Conservation (phyloP, 2,113 vertebrate species). For the Seriola quinqueradiata region DNA sequence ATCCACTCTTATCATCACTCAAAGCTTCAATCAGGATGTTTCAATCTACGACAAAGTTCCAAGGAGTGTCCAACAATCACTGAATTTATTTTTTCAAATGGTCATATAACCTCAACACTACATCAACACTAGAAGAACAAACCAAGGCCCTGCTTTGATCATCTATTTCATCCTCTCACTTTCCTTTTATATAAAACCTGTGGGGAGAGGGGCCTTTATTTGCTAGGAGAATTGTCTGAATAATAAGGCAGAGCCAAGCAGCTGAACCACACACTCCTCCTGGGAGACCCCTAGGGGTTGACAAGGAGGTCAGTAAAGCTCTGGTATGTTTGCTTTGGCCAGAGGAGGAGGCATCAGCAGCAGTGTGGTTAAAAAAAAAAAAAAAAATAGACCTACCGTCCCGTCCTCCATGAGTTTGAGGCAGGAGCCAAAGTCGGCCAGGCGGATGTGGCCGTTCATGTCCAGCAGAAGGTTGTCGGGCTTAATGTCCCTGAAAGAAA, state of each 20-base stretch:
- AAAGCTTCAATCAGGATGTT: not conserved
- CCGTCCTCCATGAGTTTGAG: conserved; percentile 98
- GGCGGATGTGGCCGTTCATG: conserved; percentile 98
- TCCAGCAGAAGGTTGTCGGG: conserved; percentile 99
- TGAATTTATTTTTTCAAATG: conserved; percentile 20
- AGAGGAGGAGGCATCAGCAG: conserved; percentile 41
- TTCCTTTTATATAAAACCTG: conserved; percentile 42
- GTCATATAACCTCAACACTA: not conserved
- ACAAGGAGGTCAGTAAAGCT: conserved; percentile 68
- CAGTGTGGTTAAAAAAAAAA: conserved; percentile 35
- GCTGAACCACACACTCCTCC: conserved; percentile 62
- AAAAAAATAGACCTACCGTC: conserved; percentile 87
- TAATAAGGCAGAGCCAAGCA: conserved; percentile 50
- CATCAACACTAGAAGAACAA: conserved; percentile 21
- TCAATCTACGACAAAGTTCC: not conserved
- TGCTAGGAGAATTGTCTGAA: conserved; percentile 46
- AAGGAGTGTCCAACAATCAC: conserved; percentile 1
- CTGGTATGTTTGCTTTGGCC: conserved; percentile 71
- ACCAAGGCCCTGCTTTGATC: conserved; percentile 26
- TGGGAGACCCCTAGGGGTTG: conserved; percentile 68
- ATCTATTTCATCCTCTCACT: conserved; percentile 26
- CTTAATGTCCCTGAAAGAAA: conserved; percentile 93
- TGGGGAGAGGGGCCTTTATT: conserved; percentile 1
- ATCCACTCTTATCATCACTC: not conserved
- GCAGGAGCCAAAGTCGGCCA: conserved; percentile 99